Percentiles rank a stretch among this genome's conserved stretches.
These are phyloP conservation scores for Rhabdomys pumilio DNA, from an alignment of 2,797 vertebrate species.

Conservation along the genomic window DNA sequence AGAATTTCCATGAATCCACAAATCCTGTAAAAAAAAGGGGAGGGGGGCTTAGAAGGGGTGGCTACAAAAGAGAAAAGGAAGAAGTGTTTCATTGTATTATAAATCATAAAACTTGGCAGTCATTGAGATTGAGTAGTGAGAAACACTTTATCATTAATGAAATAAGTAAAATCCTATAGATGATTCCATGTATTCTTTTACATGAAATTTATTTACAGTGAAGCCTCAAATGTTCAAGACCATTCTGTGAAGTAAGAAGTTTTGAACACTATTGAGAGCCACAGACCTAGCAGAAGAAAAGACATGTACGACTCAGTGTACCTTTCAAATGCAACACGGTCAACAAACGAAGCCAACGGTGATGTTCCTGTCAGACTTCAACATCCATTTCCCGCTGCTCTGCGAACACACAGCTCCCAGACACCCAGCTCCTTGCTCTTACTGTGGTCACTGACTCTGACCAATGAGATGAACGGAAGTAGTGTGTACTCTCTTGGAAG, in stretches of 20 bases:
- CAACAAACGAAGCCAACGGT: neutral
- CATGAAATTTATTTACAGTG: neutral
- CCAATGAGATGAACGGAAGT: neutral
- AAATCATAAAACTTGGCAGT: neutral
- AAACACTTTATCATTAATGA: constrained; percentile 40
- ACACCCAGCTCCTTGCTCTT: no score
- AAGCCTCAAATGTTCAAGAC: neutral
- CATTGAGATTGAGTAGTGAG: neutral
- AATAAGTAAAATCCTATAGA: neutral
- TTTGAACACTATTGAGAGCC: constrained; percentile 4
- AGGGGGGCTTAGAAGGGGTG: neutral
- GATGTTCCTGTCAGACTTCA: neutral
- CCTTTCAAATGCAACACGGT: neutral
- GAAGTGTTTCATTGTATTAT: neutral
- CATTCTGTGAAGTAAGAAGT: neutral
- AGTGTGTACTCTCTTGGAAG: neutral
- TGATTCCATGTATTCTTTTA: neutral
- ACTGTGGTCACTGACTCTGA: neutral
- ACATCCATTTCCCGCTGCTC: neutral
- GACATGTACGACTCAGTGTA: neutral
- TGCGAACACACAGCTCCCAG: neutral
- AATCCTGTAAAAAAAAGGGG: neutral
- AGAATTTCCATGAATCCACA: neutral
- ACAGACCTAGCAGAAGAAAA: neutral
- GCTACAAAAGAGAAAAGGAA: neutral